A percentile compares a stretch with the other conserved stretches of the same genome.
phyloP scores from a whole-genome alignment of 2,888 invertebrate genomes.

The Junonia oenone region DNA sequence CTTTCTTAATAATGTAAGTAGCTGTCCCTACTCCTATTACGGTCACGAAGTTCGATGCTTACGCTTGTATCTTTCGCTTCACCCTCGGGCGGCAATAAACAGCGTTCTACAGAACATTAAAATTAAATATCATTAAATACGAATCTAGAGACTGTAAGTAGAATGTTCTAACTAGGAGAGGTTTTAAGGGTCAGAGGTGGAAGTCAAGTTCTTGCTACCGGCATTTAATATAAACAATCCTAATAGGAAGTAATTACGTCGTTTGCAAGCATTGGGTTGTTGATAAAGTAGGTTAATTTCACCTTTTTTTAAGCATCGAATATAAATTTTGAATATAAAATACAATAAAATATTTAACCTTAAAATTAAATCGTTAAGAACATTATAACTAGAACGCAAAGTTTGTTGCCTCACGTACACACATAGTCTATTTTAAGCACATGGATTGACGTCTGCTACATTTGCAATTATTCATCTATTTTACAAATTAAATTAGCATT shows the following conservation, averaged over 20 bases:
- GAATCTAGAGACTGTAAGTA: constrained; percentile 2
- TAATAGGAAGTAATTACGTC: constrained; percentile 12
- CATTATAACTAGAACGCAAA: too few species aligned
- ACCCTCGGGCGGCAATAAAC: constrained; percentile 6
- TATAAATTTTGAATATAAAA: neutral
- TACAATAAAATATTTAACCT: too few species aligned
- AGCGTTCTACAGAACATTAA: constrained; percentile 6
- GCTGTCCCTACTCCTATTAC: constrained; percentile 1
- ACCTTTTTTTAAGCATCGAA: neutral
- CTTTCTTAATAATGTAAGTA: constrained; percentile 1
- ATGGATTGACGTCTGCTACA: neutral
- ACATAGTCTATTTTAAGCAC: neutral
- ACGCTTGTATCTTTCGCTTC: constrained; percentile 7
- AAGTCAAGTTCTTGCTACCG: constrained; percentile 17
- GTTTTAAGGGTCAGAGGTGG: constrained; percentile 16
- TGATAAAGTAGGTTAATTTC: neutral
- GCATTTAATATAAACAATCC: constrained; percentile 15
- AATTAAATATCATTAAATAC: constrained; percentile 16
- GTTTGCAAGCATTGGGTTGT: neutral
- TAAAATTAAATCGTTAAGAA: too few species aligned
- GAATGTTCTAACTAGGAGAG: constrained; percentile 17
- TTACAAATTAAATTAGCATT: constrained; percentile 26
- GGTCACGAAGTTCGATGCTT: neutral
- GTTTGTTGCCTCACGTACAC: too few species aligned
- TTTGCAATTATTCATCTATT: constrained; percentile 18